Conservation (phyloP, 1,140 invertebrate genomes). For the Semibalanus balanoides region DNA sequence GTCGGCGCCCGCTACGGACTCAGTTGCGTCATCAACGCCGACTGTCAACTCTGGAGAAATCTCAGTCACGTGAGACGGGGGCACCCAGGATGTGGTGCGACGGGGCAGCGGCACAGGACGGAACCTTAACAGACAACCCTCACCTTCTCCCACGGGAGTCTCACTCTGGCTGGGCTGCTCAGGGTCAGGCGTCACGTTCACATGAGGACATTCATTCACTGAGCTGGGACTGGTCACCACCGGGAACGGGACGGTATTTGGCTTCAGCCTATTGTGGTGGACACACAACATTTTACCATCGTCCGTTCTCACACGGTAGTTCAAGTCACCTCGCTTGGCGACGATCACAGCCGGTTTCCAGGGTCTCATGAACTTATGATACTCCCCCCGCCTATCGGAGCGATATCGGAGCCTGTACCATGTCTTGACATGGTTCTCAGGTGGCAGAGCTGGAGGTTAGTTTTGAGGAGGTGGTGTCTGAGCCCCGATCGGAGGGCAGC, state of each 20-base stretch:
- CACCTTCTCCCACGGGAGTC: neutral
- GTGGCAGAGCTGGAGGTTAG: too few species aligned
- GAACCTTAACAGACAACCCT: neutral
- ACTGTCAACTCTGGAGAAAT: neutral
- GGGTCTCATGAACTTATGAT: neutral
- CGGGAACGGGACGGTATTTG: neutral
- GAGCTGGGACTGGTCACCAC: neutral
- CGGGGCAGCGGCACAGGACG: neutral
- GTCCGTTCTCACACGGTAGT: neutral
- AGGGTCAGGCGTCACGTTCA: neutral
- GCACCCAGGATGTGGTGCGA: neutral
- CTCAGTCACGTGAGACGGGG: too few species aligned
- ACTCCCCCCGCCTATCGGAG: too few species aligned
- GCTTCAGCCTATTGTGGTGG: neutral
- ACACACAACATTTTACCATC: neutral
- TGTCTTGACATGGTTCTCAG: too few species aligned
- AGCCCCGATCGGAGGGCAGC: too few species aligned
- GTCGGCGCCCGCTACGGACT: neutral
- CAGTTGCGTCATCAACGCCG: neutral
- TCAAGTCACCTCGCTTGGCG: neutral
- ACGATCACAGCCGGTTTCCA: neutral
- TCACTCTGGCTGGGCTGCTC: too few species aligned
- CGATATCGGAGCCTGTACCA: too few species aligned
- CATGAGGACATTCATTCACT: neutral
- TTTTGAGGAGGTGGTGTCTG: too few species aligned